These are phyloP conservation scores for Eristalis tenax DNA, from an alignment of 2,888 invertebrate species.

Conservation along the genomic window DNA sequence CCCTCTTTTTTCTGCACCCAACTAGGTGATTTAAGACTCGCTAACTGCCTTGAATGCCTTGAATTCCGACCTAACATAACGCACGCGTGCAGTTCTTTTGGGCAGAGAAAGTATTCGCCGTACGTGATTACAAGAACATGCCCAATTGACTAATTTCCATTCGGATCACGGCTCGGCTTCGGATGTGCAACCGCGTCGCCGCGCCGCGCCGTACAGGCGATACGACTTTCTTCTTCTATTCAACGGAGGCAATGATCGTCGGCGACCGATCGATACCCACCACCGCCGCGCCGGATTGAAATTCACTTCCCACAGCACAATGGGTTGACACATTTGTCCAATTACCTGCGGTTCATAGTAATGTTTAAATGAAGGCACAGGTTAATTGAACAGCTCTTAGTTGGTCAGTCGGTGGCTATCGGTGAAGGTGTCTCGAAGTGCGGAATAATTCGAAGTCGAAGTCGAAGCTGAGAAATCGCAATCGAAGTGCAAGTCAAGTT, in stretches of 20 bases:
- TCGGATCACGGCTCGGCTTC: constrained; percentile 56
- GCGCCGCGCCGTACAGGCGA: constrained; percentile 16
- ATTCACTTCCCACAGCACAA: constrained; percentile 59
- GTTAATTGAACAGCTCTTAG: constrained; percentile 62
- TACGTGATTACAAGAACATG: constrained; percentile 65
- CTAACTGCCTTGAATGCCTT: constrained; percentile 4
- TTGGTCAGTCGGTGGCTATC: constrained; percentile 69
- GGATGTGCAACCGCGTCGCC: constrained; percentile 49
- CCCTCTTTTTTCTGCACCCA: constrained; percentile 12
- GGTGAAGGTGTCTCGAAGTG: constrained; percentile 62
- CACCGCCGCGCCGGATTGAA: constrained; percentile 38
- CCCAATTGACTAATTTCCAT: constrained; percentile 61
- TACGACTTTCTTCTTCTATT: constrained; percentile 55
- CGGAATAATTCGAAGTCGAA: constrained; percentile 25
- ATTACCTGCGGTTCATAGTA: constrained; percentile 54
- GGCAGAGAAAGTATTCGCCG: constrained; percentile 64
- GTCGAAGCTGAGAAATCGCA: constrained; percentile 2
- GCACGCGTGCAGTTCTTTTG: constrained; percentile 54
- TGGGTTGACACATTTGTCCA: constrained; percentile 64
- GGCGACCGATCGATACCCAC: constrained; percentile 45
- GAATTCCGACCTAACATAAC: constrained; percentile 58
- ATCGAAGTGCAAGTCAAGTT: neutral
- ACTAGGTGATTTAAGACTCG: constrained; percentile 21
- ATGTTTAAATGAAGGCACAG: constrained; percentile 56
- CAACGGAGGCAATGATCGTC: constrained; percentile 2